phyloP scores from a whole-genome alignment of 2,113 vertebrate genomes.

The Meles meles region DNA sequence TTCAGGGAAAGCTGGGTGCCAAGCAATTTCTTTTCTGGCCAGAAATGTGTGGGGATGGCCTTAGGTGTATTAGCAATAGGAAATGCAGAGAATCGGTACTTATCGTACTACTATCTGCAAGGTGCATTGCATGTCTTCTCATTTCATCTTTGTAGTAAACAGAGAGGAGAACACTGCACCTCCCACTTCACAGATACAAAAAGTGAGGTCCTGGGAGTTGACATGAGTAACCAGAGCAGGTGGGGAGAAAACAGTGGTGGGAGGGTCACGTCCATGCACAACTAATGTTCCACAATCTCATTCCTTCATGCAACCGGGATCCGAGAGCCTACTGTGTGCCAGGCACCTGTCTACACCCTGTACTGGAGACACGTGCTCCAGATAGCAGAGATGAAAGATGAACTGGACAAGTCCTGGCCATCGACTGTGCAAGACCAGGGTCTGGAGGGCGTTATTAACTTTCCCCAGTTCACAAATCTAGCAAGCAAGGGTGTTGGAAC shows the following conservation, averaged over 20 bases:
- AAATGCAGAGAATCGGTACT: neutral
- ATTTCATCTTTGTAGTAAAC: neutral
- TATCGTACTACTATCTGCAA: accelerated
- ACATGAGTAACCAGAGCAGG: neutral
- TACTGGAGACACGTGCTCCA: neutral
- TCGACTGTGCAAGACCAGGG: too few species aligned
- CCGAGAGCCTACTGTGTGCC: neutral
- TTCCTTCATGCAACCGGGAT: neutral
- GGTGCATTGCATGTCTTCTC: neutral
- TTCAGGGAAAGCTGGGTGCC: neutral
- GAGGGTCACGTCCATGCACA: neutral
- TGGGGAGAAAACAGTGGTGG: neutral
- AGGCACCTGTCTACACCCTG: neutral
- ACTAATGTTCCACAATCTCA: neutral
- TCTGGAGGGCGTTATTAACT: neutral
- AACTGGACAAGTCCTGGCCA: neutral
- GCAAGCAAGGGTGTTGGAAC: neutral
- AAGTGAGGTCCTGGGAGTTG: neutral
- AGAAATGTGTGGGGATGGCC: neutral
- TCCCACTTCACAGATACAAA: neutral
- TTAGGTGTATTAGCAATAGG: neutral
- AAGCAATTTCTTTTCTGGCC: neutral
- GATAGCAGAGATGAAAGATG: neutral
- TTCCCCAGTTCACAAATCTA: neutral
- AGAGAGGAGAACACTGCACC: neutral